Base-by-base conservation (phyloP, 2,888 invertebrate genomes). In the Epirrita christyi region DNA sequence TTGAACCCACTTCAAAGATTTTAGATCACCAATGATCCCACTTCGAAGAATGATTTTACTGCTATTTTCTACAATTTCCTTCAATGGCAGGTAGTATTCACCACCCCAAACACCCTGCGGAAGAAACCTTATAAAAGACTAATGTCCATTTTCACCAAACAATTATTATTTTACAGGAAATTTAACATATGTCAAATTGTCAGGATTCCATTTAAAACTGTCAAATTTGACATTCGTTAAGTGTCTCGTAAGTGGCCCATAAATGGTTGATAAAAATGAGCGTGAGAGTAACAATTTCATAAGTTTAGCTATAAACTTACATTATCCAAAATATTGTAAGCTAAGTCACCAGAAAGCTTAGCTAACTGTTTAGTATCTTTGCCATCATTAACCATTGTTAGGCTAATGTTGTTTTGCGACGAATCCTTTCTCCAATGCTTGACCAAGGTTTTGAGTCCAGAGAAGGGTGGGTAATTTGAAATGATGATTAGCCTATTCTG, bases 1-100 rank as follows among this genome's bases (percentile, higher is more conserved):
- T 63, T 81, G 76, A 6, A 76, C 61, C 85, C 85, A 84, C 2
- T 65, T 55, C 14, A 85, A 56, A 0, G 82, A 75, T 6, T 76
- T 59, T 0, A 81, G 38, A 42, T 81, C 71, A 6, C 83, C 80
- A 47, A 61, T 55, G 11, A 15, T 60, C 13, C 49, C 54, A 50
- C 55, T 75, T 59, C 29, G 53, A 21, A 66, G 49, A 29, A 14
- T 36, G 2, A 60, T 14, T 14, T 48, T 37, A 15, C 41, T 28
- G 1, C 21, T 55, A 2, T 57, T 56, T 28, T 29, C 14, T 10
- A 42, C 6, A 0, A 28, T 48, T 11, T 70, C 55, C 42, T 62
- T 44, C 6, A 68, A n/a, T 4, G 75, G 62, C 34, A 76, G 37
- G 43, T 66, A 75, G 47, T 67, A 73, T 42, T 79, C 72, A 7